Conservation (phyloP, 2,797 vertebrate genomes). For the Enteromius trimaculatus region DNA sequence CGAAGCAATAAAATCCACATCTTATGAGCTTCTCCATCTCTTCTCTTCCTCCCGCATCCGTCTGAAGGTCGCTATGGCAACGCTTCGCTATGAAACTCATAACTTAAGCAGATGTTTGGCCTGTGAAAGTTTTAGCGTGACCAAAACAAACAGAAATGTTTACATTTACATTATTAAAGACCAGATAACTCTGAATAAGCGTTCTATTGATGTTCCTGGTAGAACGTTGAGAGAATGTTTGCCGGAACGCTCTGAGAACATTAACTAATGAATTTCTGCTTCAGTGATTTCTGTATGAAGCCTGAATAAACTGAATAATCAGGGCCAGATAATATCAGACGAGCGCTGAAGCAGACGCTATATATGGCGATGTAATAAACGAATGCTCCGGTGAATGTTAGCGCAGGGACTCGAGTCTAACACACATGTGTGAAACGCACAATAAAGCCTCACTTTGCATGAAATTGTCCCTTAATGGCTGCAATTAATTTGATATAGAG, state of each 20-base stretch:
- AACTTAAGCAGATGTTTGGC: constrained; percentile 65
- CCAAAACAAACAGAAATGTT: constrained; percentile 19
- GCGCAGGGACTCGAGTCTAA: constrained; percentile 69
- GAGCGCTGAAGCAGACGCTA: constrained; percentile 20
- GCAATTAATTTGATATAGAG: constrained; percentile 67
- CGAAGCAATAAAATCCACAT: constrained; percentile 76
- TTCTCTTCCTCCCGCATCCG: constrained; percentile 67
- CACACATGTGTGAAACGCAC: constrained; percentile 68
- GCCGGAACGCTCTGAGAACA: background rate
- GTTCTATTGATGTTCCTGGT: background rate
- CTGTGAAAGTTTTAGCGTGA: background rate
- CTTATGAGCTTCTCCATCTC: constrained; percentile 67
- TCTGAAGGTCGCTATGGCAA: constrained; percentile 68
- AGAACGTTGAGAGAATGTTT: background rate
- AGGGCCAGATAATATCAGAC: background rate
- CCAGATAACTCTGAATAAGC: too few species aligned
- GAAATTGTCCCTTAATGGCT: constrained; percentile 72
- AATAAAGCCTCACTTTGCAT: constrained; percentile 75
- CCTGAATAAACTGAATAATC: constrained; percentile 14
- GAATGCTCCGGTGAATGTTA: constrained; percentile 74
- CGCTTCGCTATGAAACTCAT: constrained; percentile 68
- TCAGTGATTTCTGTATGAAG: constrained; percentile 40
- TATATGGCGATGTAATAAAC: constrained; percentile 72
- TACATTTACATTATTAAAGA: too few species aligned
- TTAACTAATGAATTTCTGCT: background rate